phyloP scores from a whole-genome alignment of 23 tunicate species.

The Halocynthia roretzi region DNA sequence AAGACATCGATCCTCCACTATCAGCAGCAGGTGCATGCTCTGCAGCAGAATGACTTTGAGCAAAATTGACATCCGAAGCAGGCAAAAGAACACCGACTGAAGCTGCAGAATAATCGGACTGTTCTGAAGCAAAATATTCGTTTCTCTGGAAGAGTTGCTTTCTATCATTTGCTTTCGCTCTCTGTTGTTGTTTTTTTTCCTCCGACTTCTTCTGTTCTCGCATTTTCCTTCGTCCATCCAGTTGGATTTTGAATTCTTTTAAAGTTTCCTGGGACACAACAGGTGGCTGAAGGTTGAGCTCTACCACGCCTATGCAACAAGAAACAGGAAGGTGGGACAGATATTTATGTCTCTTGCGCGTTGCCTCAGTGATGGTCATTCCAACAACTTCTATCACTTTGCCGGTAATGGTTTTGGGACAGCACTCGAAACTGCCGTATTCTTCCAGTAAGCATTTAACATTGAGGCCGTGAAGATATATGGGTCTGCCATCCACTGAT shows the following conservation, averaged over 20 bases:
- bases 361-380: slow-evolving; percentile 53
- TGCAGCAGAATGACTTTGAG: neutral
- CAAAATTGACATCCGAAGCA: neutral
- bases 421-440: slow-evolving; percentile 38
- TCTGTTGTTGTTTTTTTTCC: slow-evolving; percentile 53
- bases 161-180: slow-evolving; percentile 22
- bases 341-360: slow-evolving; percentile 59
- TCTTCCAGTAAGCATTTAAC: slow-evolving; percentile 62
- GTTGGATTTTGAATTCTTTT: slow-evolving; percentile 26
- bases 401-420: slow-evolving; percentile 55
- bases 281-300: slow-evolving; percentile 82
- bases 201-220: slow-evolving; percentile 57
- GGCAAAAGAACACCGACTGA: neutral
- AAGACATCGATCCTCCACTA: neutral
- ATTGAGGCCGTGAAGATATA: slow-evolving; percentile 68
- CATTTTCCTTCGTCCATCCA: slow-evolving; percentile 32
- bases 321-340: slow-evolving; percentile 81
- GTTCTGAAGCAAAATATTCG: neutral
- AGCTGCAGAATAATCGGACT: neutral
- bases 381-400: slow-evolving; percentile 57
- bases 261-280: slow-evolving; percentile 49
- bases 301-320: slow-evolving; percentile 54
- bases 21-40: neutral
- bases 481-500: slow-evolving; percentile 56
- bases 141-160: neutral